Conservation (phyloP, 2,888 invertebrate species). For the Ormyrus labotus region DNA sequence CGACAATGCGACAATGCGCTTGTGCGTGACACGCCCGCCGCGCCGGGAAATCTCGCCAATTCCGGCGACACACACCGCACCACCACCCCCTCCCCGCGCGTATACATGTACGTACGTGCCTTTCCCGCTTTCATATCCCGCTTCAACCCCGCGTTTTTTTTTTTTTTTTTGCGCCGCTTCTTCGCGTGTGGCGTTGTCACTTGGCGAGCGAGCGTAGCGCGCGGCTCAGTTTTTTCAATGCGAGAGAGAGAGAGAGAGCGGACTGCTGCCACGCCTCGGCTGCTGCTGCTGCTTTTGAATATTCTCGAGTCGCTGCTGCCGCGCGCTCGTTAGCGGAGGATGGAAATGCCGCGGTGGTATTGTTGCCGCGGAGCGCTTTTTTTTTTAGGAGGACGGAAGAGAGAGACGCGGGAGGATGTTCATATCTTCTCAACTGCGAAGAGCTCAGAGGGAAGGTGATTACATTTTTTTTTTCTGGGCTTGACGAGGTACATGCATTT, state of each 20-base stretch:
- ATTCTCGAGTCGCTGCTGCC: conserved; percentile 60
- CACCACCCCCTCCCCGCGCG: conserved; percentile 18
- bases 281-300: conserved; percentile 57
- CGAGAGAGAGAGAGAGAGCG: background rate
- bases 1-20: conserved; percentile 74
- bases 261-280: conserved; percentile 32
- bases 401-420: conserved; percentile 28
- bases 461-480: background rate
- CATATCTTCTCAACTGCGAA: conserved; percentile 33
- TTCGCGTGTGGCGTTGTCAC: background rate
- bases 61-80: conserved; percentile 68
- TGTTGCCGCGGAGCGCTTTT: conserved; percentile 1
- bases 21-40: conserved; percentile 74
- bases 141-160: background rate
- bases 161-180: conserved; percentile 30
- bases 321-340: conserved; percentile 58
- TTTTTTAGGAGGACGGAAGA: conserved; percentile 12
- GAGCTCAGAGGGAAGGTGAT: conserved; percentile 27
- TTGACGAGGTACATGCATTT: no score
- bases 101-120: conserved; percentile 35
- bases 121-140: conserved; percentile 31
- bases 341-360: background rate
- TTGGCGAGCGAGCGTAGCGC: background rate
- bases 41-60: conserved; percentile 74
- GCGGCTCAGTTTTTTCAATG: conserved; percentile 32